Percentiles rank a stretch among this genome's conserved stretches.
phyloP scores from a whole-genome alignment of 2,113 vertebrate species.

The Dipodomys stephensi region DNA sequence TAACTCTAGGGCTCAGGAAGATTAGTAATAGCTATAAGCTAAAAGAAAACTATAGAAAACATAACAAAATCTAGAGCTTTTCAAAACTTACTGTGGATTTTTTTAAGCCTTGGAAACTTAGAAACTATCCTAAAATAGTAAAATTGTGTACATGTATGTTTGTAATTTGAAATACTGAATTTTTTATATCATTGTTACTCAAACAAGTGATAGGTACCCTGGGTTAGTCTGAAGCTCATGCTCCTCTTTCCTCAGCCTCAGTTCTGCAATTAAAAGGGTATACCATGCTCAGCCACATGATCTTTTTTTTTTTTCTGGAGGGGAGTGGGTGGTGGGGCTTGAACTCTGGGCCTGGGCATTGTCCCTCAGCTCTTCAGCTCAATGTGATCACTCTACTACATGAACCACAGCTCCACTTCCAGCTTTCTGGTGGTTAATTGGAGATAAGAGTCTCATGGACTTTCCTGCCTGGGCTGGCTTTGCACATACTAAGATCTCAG shows the following conservation, averaged over 20 bases:
- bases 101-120: neutral
- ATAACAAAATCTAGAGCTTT: slow-evolving; percentile 26
- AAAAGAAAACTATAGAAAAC: slow-evolving; percentile 14
- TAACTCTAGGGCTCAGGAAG: neutral
- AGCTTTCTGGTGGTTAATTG: too few relatives aligned
- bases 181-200: neutral
- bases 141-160: neutral
- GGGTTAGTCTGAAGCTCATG: neutral
- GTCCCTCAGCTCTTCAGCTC: too few relatives aligned
- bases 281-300: too few relatives aligned
- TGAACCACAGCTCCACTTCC: too few relatives aligned
- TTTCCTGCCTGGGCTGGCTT: too few relatives aligned
- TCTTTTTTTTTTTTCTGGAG: neutral
- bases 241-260: too few relatives aligned
- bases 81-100: neutral
- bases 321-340: too few relatives aligned
- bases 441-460: too few relatives aligned
- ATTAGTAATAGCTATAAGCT: neutral
- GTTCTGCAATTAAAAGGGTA: neutral
- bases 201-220: neutral
- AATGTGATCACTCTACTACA: too few relatives aligned
- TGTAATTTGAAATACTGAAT: neutral
- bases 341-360: too few relatives aligned
- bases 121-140: neutral
- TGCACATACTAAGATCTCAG: too few relatives aligned